These are phyloP conservation scores for Lepidurus arcticus DNA, from an alignment of 1,140 invertebrate species.

Conservation along the genomic window DNA sequence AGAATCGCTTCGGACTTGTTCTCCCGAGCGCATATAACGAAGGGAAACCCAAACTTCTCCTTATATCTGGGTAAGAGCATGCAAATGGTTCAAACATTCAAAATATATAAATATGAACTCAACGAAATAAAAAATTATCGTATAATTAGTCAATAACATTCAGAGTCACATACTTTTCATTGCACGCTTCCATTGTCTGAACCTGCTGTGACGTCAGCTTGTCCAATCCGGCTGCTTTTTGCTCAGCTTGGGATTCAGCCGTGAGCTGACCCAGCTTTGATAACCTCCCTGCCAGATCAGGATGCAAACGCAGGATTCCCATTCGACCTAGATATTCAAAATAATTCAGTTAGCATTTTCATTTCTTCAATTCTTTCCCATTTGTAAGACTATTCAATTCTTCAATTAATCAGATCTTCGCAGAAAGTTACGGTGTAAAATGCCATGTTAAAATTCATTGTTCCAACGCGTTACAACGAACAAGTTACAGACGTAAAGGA, in stretches of 20 bases:
- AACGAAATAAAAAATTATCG: too few relatives aligned
- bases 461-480: background rate
- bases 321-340: slow-evolving; percentile 48
- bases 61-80: slow-evolving; percentile 50
- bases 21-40: slow-evolving; percentile 61
- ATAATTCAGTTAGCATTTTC: background rate
- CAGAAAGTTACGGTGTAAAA: background rate
- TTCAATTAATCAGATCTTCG: too few relatives aligned
- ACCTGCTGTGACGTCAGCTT: slow-evolving; percentile 51
- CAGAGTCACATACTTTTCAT: slow-evolving; percentile 42
- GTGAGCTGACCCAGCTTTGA: slow-evolving; percentile 53
- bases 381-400: background rate
- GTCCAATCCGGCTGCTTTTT: slow-evolving; percentile 53
- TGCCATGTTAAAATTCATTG: background rate
- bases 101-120: background rate
- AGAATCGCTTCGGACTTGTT: slow-evolving; percentile 59
- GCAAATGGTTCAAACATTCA: background rate
- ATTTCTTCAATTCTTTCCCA: background rate
- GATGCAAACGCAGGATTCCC: slow-evolving; percentile 53
- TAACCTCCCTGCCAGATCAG: slow-evolving; percentile 58
- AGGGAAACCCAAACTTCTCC: slow-evolving; percentile 62
- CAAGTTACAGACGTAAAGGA: slow-evolving; percentile 23
- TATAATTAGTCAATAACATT: too few relatives aligned
- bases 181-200: slow-evolving; percentile 48
- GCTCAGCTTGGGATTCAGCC: slow-evolving; percentile 55